Percentiles rank a stretch among this genome's conserved stretches.
Conservation (phyloP, 2,113 vertebrate genomes). For the Panurus biarmicus region DNA sequence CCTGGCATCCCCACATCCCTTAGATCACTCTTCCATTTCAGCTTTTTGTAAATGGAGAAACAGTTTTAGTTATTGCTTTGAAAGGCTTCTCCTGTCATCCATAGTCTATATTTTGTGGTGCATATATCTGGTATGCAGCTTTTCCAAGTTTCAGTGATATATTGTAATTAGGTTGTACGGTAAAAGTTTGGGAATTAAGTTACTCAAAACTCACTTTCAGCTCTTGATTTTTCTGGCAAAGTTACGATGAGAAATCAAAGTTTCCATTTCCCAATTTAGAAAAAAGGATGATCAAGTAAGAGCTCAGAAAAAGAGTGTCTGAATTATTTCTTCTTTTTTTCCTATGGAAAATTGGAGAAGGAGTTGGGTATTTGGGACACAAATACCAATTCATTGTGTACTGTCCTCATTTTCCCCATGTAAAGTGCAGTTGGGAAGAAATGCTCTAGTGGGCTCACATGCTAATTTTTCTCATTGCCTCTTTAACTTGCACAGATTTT, state of each 20-base stretch:
- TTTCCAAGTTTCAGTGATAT: background rate
- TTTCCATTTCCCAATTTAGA: conserved; percentile 10
- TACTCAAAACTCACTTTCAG: conserved; percentile 11
- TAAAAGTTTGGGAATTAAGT: background rate
- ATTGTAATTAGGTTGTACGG: background rate
- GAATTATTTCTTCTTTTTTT: background rate
- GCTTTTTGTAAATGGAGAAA: background rate
- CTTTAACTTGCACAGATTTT: conserved; percentile 36
- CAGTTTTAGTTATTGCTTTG: background rate
- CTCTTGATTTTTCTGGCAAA: conserved; percentile 4
- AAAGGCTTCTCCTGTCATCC: background rate
- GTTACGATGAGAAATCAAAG: background rate
- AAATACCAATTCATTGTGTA: background rate
- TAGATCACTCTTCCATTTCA: background rate
- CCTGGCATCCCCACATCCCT: background rate
- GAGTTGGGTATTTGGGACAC: conserved; percentile 7
- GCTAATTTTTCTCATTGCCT: conserved; percentile 44
- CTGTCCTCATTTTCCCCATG: conserved; percentile 41
- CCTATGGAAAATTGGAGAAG: background rate
- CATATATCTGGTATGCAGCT: background rate
- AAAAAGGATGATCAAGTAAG: background rate
- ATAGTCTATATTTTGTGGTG: background rate
- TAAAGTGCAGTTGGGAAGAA: conserved; percentile 16
- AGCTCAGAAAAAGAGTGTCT: background rate
- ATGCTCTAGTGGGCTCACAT: conserved; percentile 28